A percentile compares a stretch with the other conserved stretches of the same genome.
phyloP scores from a whole-genome alignment of 2,113 vertebrate species.

The Penelope pileata region DNA sequence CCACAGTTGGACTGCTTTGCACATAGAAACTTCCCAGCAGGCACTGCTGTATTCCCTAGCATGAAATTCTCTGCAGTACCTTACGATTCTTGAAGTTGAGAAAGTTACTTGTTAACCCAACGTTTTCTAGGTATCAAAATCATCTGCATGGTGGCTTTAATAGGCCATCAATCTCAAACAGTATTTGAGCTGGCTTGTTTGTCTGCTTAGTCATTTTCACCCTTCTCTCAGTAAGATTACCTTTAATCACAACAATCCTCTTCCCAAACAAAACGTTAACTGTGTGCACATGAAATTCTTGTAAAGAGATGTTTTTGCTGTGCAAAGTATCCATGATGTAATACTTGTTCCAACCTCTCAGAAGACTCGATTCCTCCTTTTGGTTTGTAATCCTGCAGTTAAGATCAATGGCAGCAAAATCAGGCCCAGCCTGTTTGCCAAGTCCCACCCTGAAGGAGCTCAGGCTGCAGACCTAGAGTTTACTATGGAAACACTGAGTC shows the following conservation, averaged over 20 bases:
- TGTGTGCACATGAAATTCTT: no score
- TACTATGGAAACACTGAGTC: neutral
- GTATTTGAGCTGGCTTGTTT: neutral
- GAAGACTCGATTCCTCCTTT: neutral
- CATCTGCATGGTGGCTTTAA: neutral
- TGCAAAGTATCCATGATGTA: neutral
- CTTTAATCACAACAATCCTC: neutral
- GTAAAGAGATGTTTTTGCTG: neutral
- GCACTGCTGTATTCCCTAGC: fast-evolving
- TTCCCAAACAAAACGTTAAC: neutral
- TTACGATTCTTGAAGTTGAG: neutral
- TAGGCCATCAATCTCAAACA: neutral
- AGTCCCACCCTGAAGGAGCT: neutral
- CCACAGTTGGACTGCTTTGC: neutral
- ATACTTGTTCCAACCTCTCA: neutral
- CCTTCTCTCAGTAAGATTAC: neutral
- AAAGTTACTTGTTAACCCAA: neutral
- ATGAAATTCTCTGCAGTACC: fast-evolving
- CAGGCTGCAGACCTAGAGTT: neutral
- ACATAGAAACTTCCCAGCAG: neutral
- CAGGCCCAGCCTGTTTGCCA: neutral
- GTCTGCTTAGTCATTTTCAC: neutral
- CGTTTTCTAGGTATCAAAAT: neutral
- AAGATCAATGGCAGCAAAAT: fast-evolving
- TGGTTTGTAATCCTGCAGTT: fast-evolving